A percentile compares a stretch with the other conserved stretches of the same genome.
These are phyloP conservation scores for Sakesphorus luctuosus DNA, from an alignment of 2,113 vertebrate genomes.

Conservation along the genomic window DNA sequence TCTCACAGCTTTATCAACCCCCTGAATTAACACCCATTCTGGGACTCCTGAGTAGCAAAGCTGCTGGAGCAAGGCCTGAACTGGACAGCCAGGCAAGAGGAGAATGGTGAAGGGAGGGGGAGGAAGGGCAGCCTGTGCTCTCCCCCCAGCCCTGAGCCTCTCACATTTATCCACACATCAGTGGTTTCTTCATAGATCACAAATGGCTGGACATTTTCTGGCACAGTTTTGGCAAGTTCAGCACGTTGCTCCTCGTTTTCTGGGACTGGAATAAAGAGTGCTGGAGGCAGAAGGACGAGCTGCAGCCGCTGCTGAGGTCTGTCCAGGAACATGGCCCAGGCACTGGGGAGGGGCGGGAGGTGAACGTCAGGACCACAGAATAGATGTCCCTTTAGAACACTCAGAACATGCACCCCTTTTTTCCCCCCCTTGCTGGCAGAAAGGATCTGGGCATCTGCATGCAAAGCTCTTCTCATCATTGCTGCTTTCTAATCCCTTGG, in stretches of 20 bases:
- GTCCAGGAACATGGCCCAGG: slow-evolving; percentile 94
- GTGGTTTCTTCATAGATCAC: slow-evolving; percentile 94
- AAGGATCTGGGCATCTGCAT: slow-evolving; percentile 33
- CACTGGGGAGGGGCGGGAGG: slow-evolving; percentile 73
- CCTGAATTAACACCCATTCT: not conserved
- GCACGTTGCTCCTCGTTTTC: slow-evolving; percentile 82
- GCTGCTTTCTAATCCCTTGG: slow-evolving; percentile 15
- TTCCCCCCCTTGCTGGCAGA: not conserved
- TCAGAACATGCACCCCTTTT: not conserved
- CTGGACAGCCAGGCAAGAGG: not conserved
- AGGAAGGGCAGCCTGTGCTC: not conserved
- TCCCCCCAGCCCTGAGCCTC: not conserved
- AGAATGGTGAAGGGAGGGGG: not conserved
- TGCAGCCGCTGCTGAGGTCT: slow-evolving; percentile 92
- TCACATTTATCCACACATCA: slow-evolving; percentile 96
- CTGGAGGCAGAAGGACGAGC: slow-evolving; percentile 87
- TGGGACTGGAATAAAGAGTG: slow-evolving; percentile 86
- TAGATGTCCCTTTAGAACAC: not conserved
- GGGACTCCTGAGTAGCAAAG: not conserved
- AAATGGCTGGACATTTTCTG: slow-evolving; percentile 84
- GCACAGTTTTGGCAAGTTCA: slow-evolving; percentile 83
- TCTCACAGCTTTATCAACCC: not conserved
- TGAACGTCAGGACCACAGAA: not conserved
- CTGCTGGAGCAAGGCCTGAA: not conserved
- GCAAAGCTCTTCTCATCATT: slow-evolving; percentile 37